A percentile compares a stretch with the other conserved stretches of the same genome.
Evolutionary conservation across 2,797 vertebrate genomes (phyloP).

Genomic region (Distichodus sexfasciatus): DNA sequence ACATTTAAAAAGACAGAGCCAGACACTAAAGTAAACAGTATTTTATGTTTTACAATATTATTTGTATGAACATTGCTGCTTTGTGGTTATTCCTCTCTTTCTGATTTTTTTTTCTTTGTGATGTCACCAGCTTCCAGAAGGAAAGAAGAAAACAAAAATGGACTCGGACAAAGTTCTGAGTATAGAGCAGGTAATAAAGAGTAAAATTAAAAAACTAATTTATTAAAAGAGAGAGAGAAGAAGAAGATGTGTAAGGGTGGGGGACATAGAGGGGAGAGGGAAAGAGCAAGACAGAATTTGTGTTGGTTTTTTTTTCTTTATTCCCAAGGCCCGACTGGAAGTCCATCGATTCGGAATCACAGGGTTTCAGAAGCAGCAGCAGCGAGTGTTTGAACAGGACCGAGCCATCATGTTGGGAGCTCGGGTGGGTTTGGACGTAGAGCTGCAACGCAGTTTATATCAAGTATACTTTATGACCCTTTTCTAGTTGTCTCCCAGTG

Average conservation of each 20-base stretch:
- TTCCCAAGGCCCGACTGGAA: slow-evolving; percentile 85
- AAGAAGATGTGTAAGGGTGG: too few species aligned
- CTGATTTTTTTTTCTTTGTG: slow-evolving; percentile 1
- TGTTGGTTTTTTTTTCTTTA: neutral
- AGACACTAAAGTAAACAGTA: slow-evolving; percentile 53
- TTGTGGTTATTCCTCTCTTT: neutral
- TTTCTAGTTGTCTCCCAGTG: too few species aligned
- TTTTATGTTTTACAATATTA: neutral
- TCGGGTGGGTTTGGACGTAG: slow-evolving; percentile 68
- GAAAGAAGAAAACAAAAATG: slow-evolving; percentile 54
- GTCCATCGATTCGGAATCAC: slow-evolving; percentile 94
- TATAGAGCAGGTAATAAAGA: slow-evolving; percentile 84
- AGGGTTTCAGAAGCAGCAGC: slow-evolving; percentile 89
- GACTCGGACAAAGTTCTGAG: slow-evolving; percentile 68
- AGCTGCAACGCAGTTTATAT: too few species aligned
- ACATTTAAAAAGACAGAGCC: slow-evolving; percentile 42
- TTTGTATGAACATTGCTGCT: too few species aligned
- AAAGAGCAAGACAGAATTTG: too few species aligned
- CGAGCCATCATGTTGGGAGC: slow-evolving; percentile 94
- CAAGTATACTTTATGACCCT: too few species aligned
- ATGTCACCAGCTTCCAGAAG: slow-evolving; percentile 44
- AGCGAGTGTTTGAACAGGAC: slow-evolving; percentile 87
- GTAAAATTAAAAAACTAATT: neutral
- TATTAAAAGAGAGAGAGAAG: too few species aligned
- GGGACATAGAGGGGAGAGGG: too few species aligned